phyloP scores from a whole-genome alignment of 1,140 invertebrate species.

The Archegozetes longisetosus region DNA sequence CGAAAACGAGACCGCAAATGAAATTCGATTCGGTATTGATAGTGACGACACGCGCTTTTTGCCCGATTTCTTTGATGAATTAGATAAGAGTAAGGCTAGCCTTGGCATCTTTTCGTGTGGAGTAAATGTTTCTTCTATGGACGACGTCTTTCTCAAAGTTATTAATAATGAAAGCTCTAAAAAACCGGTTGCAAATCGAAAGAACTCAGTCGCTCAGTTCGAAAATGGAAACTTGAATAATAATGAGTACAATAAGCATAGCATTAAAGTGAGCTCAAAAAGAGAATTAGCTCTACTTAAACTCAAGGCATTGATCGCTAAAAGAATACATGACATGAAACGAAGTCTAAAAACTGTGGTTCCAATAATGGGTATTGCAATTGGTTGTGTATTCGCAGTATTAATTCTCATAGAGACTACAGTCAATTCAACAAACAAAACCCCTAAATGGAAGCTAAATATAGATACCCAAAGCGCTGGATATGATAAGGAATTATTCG shows the following conservation, averaged over 20 bases:
- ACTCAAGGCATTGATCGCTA: constrained; percentile 9
- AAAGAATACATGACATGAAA: constrained; percentile 21
- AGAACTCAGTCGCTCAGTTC: background rate
- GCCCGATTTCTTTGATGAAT: constrained; percentile 41
- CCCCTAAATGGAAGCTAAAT: constrained; percentile 7
- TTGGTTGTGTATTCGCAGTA: constrained; percentile 11
- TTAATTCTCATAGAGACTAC: constrained; percentile 8
- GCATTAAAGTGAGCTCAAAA: background rate
- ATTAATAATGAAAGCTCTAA: background rate
- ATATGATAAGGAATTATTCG: constrained; percentile 3
- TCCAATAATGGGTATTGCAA: constrained; percentile 9
- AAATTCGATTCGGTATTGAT: constrained; percentile 36
- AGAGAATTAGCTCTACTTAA: constrained; percentile 3
- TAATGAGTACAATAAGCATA: background rate
- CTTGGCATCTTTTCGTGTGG: constrained; percentile 56
- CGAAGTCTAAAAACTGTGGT: constrained; percentile 25
- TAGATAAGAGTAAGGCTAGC: constrained; percentile 41
- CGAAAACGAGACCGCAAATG: constrained; percentile 25
- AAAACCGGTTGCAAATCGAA: background rate
- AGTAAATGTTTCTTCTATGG: constrained; percentile 60
- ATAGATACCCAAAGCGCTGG: constrained; percentile 6
- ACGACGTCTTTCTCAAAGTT: constrained; percentile 64
- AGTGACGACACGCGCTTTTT: constrained; percentile 34
- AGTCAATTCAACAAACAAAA: background rate
- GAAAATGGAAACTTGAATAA: background rate